These are phyloP conservation scores for Cyphomyrus plagiostoma DNA, from an alignment of 2,113 vertebrate species.

Conservation along the genomic window DNA sequence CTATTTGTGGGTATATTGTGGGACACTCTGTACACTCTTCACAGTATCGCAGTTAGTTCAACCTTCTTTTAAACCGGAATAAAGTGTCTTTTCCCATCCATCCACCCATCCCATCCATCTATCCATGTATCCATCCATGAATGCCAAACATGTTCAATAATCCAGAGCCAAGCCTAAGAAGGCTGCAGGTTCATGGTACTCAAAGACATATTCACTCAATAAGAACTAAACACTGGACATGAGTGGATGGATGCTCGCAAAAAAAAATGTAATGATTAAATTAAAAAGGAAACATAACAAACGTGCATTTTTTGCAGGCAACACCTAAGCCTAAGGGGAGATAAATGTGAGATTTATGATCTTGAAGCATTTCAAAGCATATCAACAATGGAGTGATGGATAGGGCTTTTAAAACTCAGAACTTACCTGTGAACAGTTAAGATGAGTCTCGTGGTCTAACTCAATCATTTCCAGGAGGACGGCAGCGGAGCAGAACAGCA, in stretches of 20 bases:
- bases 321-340: not conserved
- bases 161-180: not conserved
- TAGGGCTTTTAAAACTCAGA: no score
- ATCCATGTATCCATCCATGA: not conserved
- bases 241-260: not conserved
- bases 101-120: not conserved
- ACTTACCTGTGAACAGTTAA: slow-evolving; percentile 5
- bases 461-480: not conserved
- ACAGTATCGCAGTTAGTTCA: not conserved
- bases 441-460: not conserved
- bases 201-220: not conserved
- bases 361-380: not conserved
- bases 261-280: not conserved
- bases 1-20: not conserved
- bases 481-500: not conserved
- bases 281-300: not conserved
- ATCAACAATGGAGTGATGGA: no score
- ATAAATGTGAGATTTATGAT: not conserved
- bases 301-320: not conserved
- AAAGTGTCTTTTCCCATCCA: not conserved
- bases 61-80: not conserved
- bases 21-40: not conserved
- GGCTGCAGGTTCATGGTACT: not conserved
- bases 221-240: not conserved
- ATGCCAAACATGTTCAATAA: not conserved